A percentile compares a stretch with the other conserved stretches of the same genome.
phyloP scores from a whole-genome alignment of 2,888 invertebrate species.

The Oligia fasciuncula region DNA sequence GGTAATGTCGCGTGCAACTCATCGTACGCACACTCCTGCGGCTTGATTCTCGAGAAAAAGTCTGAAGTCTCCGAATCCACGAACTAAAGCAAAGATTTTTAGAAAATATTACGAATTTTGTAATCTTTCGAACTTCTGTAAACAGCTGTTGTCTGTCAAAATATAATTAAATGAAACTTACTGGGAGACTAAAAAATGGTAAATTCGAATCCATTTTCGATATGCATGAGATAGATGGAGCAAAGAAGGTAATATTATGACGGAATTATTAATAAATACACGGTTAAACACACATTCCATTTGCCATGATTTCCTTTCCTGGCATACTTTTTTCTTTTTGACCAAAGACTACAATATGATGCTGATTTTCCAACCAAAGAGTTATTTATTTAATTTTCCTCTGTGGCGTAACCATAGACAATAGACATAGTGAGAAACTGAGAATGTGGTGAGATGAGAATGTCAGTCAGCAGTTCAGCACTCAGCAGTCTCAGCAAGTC shows the following conservation, averaged over 20 bases:
- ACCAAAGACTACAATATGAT: too few species aligned
- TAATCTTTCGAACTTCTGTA: not conserved
- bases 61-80: constrained; percentile 80
- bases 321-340: constrained; percentile 8
- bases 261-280: constrained; percentile 14
- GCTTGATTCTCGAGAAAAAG: constrained; percentile 72
- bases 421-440: not conserved
- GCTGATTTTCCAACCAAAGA: too few species aligned
- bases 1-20: constrained; percentile 76
- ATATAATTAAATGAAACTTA: constrained; percentile 68
- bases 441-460: not conserved
- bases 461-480: not conserved
- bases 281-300: not conserved
- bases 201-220: constrained; percentile 80
- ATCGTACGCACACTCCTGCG: constrained; percentile 76
- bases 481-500: too few species aligned
- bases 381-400: not conserved
- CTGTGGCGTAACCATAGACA: not conserved
- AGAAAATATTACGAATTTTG: constrained; percentile 6
- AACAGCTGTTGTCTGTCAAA: constrained; percentile 33
- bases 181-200: constrained; percentile 84
- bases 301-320: not conserved
- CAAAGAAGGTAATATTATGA: constrained; percentile 6
- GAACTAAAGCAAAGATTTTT: constrained; percentile 72
- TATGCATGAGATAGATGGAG: constrained; percentile 41